phyloP scores from a whole-genome alignment of 2,888 invertebrate genomes.

The Brenthis ino region DNA sequence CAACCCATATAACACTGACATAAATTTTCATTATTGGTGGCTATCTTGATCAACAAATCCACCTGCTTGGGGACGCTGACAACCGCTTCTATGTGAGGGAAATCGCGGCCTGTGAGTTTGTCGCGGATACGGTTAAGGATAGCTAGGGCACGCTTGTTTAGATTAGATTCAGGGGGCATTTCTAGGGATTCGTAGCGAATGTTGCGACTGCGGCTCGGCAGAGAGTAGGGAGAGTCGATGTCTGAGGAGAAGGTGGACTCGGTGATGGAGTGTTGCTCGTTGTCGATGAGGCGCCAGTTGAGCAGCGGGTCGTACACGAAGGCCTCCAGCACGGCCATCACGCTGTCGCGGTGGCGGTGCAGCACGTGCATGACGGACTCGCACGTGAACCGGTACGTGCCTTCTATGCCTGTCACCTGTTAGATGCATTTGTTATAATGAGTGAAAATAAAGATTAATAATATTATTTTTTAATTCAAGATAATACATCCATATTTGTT shows the following conservation, averaged over 20 bases:
- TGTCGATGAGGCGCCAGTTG: constrained; percentile 96
- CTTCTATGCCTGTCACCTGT: constrained; percentile 97
- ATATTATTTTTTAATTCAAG: no score
- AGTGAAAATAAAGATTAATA: not conserved
- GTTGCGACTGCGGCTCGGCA: constrained; percentile 68
- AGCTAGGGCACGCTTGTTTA: constrained; percentile 95
- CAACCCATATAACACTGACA: constrained; percentile 99
- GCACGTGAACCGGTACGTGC: constrained; percentile 97
- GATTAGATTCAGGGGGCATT: constrained; percentile 86
- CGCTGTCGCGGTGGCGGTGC: constrained; percentile 97
- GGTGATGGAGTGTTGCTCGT: constrained; percentile 66
- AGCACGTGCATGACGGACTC: constrained; percentile 99
- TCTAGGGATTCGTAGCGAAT: constrained; percentile 70
- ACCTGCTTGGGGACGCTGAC: constrained; percentile 95
- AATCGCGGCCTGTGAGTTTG: constrained; percentile 96
- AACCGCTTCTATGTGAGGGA: constrained; percentile 87
- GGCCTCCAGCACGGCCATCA: constrained; percentile 99
- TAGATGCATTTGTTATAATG: not conserved
- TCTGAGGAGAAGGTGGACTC: constrained; percentile 72
- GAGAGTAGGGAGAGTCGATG: constrained; percentile 66
- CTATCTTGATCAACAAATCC: constrained; percentile 95
- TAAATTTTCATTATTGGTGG: constrained; percentile 98
- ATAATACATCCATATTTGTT: no score
- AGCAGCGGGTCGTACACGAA: constrained; percentile 99
- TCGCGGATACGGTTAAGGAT: constrained; percentile 96